A percentile compares a stretch with the other conserved stretches of the same genome.
Conservation (phyloP, 2,797 vertebrate species). For the Tarsius wallacei region DNA sequence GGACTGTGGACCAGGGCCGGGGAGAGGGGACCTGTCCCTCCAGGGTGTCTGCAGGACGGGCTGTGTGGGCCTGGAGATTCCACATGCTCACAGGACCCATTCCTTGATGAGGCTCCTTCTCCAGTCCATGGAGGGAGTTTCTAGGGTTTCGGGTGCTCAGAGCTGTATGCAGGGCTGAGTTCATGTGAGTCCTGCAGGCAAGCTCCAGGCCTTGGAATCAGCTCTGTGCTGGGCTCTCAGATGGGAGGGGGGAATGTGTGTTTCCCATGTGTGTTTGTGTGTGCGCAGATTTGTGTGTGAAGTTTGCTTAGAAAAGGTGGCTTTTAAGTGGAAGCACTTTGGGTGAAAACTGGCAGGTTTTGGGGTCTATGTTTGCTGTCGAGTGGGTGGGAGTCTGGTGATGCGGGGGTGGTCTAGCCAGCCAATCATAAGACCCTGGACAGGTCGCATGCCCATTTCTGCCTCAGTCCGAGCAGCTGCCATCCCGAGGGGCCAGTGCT, state of each 20-base stretch:
- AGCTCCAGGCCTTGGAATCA: background rate
- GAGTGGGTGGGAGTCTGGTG: background rate
- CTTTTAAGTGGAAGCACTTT: background rate
- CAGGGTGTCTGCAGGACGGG: background rate
- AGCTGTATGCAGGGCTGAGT: background rate
- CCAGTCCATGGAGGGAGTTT: background rate
- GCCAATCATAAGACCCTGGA: background rate
- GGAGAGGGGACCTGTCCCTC: too few relatives aligned
- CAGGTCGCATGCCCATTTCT: fast-evolving
- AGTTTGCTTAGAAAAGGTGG: background rate
- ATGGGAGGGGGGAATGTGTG: too few relatives aligned
- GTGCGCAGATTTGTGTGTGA: fast-evolving
- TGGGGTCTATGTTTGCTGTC: background rate
- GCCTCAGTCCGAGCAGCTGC: background rate
- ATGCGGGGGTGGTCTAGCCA: background rate
- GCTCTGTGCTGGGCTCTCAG: background rate
- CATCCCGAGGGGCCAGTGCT: background rate
- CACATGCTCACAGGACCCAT: background rate
- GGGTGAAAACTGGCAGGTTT: background rate
- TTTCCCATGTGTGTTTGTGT: background rate
- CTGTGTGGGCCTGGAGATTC: background rate
- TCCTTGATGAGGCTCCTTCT: background rate
- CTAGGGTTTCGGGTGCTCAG: background rate
- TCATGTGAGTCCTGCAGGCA: background rate
- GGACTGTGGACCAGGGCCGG: background rate